Evolutionary conservation across 92 coral and sea anemone species (phyloP).

Genomic region (Phymanthus crucifer): DNA sequence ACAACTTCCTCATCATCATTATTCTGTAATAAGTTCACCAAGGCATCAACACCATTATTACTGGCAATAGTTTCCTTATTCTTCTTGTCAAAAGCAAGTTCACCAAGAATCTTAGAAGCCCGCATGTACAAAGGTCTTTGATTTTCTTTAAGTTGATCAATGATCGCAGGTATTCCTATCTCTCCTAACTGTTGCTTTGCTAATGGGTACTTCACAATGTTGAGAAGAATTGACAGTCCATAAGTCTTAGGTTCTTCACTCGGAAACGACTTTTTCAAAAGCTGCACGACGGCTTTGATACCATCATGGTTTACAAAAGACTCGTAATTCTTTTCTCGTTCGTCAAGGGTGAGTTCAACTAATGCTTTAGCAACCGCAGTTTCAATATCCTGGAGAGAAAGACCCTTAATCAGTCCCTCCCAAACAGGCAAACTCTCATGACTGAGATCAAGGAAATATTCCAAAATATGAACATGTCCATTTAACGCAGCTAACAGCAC

Average conservation of each 20-base stretch:
- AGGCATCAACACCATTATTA: constrained; percentile 81
- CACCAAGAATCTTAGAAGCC: constrained; percentile 74
- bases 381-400: constrained; percentile 61
- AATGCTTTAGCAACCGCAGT: constrained; percentile 74
- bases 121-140: constrained; percentile 67
- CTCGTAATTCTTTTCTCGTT: constrained; percentile 52
- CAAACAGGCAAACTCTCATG: constrained; percentile 72
- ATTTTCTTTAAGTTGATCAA: constrained; percentile 58
- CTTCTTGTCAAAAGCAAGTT: constrained; percentile 57
- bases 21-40: constrained; percentile 64
- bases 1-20: constrained; percentile 76
- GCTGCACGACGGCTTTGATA: constrained; percentile 54
- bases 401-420: constrained; percentile 64
- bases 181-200: constrained; percentile 64
- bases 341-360: constrained; percentile 72
- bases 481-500: constrained; percentile 73
- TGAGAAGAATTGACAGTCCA: constrained; percentile 69
- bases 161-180: constrained; percentile 61
- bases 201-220: constrained; percentile 40
- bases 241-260: constrained; percentile 72
- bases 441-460: constrained; percentile 75
- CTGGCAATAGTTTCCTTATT: constrained; percentile 70
- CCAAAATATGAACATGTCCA: constrained; percentile 66
- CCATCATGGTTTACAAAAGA: constrained; percentile 68
- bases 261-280: constrained; percentile 62